Conservation (phyloP, 1,140 invertebrate species). For the Eciton burchellii region DNA sequence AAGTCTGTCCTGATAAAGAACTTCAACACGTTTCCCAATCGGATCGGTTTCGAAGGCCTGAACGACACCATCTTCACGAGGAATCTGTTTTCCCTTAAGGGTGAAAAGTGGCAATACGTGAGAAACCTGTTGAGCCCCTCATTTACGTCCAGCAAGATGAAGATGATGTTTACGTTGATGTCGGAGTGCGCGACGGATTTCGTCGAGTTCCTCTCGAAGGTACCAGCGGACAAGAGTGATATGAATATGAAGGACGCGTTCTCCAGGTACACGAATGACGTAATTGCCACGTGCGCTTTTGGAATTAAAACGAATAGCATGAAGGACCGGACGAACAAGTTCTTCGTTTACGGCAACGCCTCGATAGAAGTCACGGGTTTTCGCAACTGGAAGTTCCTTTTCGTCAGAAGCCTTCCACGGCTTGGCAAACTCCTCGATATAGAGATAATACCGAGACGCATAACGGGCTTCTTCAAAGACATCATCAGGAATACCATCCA, state of each 20-base stretch:
- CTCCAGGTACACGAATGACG: slow-evolving; percentile 83
- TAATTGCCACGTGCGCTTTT: slow-evolving; percentile 84
- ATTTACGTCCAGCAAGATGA: slow-evolving; percentile 79
- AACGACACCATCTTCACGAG: slow-evolving; percentile 76
- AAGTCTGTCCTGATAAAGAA: slow-evolving; percentile 73
- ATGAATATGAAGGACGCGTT: slow-evolving; percentile 69
- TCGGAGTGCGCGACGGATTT: slow-evolving; percentile 63
- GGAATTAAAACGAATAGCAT: slow-evolving; percentile 85
- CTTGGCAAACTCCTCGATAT: slow-evolving; percentile 5
- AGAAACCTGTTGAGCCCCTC: slow-evolving; percentile 76
- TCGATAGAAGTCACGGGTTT: slow-evolving; percentile 34
- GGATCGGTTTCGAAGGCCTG: slow-evolving; percentile 73
- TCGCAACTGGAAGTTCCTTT: background rate
- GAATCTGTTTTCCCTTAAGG: slow-evolving; percentile 77
- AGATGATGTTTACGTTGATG: slow-evolving; percentile 72
- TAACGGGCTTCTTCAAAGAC: slow-evolving; percentile 62
- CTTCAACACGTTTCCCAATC: slow-evolving; percentile 80
- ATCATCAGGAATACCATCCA: slow-evolving; percentile 62
- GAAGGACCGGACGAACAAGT: slow-evolving; percentile 74
- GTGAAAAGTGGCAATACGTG: slow-evolving; percentile 77
- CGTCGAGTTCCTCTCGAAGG: slow-evolving; percentile 23
- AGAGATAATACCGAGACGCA: slow-evolving; percentile 20
- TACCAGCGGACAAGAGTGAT: slow-evolving; percentile 32
- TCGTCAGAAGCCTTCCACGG: slow-evolving; percentile 6
- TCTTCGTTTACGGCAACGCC: slow-evolving; percentile 67